Evolutionary conservation across 2,888 invertebrate genomes (phyloP), one percentile per base, ranked within the genome.

Genomic region (Beris morrisii): DNA sequence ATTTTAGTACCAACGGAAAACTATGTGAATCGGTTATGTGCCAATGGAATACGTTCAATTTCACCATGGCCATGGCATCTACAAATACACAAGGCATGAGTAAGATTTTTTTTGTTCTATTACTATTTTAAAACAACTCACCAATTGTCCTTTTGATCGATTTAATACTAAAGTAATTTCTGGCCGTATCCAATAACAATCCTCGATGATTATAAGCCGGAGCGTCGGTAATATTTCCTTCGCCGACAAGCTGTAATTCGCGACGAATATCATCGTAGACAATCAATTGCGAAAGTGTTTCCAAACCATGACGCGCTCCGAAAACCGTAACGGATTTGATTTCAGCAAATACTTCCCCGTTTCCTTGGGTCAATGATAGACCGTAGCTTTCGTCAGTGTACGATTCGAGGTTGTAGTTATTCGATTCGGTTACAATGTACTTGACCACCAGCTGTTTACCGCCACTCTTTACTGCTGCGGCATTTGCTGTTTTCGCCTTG

Each of bases 41-140:
- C 96, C 96, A 97, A 76, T 97, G 97, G 82, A 97, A 91, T 0
- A 92, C 91, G 77, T 97, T 97, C 73, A 97, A 76, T 78, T 97
- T 97, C 32, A 92, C 91, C 76, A 89, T 87, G 0, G 91, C 89
- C 95, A 97, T 96, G 0, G 87, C 95, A 74, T 95, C 94, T 86
- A 72, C 3, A 74, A 71, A 30, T 64, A 32, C 12, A 61, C 69
- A 56, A 50, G 28, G 53, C 63, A 56, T 9, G 30, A n/a, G n/a
- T 30, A 12, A 54, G 11, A 22, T 3, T 30, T 54, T 54, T 15
- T 3, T 12, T 2, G 31, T 9, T 9, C 22, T 55, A 12, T 12
- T 32, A 55, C 31, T 11, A 30, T 32, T 28, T 55, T 55, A 6
- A 30, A n/a, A n/a, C 3, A 11, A 68, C 68, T 75, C 76, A 86